phyloP scores from a whole-genome alignment of 2,113 vertebrate species.

The Heterocephalus glaber region DNA sequence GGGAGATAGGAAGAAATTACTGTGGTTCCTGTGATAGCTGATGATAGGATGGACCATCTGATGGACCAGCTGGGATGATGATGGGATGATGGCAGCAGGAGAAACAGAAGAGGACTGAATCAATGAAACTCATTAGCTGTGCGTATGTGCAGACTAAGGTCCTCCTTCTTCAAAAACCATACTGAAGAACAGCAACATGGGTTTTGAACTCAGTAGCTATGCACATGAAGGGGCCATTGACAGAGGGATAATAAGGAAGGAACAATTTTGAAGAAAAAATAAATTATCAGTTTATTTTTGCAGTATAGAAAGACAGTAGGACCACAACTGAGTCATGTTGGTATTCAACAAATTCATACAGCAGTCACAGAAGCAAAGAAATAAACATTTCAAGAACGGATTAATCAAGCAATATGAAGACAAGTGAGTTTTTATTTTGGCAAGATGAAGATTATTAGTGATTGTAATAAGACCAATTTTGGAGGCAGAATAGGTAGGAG shows the following conservation, averaged over 20 bases:
- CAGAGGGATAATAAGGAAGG: neutral
- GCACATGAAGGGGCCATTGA: no score
- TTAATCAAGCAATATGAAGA: neutral
- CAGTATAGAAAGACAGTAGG: neutral
- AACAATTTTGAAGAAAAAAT: neutral
- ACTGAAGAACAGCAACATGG: neutral
- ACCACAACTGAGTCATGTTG: neutral
- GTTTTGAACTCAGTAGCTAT: neutral
- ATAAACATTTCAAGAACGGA: neutral
- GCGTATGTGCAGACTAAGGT: neutral
- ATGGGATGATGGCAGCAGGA: neutral
- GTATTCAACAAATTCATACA: neutral
- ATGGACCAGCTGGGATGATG: no score
- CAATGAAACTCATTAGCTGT: neutral
- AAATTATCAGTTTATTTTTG: neutral
- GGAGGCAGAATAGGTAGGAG: neutral
- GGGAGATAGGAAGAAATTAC: neutral
- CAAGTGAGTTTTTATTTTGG: neutral
- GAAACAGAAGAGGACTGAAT: neutral
- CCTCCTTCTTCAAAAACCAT: neutral
- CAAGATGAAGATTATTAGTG: neutral
- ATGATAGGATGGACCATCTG: neutral
- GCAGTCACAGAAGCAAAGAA: neutral
- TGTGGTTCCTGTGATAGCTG: neutral
- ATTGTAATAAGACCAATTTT: neutral